Evolutionary conservation across 2,113 vertebrate species (phyloP), one percentile per base, ranked within the genome.

Genomic region (Microtus oregoni): DNA sequence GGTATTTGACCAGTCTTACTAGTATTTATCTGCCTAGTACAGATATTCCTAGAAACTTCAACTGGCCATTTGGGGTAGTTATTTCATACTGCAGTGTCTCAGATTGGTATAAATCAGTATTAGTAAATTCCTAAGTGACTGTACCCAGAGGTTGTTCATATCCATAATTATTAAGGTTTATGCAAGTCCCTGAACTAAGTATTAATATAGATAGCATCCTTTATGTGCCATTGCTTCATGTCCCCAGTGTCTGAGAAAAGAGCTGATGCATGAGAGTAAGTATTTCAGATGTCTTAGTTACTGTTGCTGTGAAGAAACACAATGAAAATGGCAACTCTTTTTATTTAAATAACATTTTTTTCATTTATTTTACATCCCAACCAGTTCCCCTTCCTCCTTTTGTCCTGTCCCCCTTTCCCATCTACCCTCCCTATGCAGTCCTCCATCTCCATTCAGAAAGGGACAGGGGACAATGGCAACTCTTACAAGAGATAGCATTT

Each of bases 111-210:
- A 75, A 10, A 86, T 63, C 63, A 76, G 30, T 85, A 47, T 44
- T 86, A 86, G 15, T 90, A 67, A 97, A 50, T 47, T 93, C 94
- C 58, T 73, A 79, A 90, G 91, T 92, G 10, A 19, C 90, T 87
- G 52, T 85, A 77, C 20, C 82, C 75, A 65, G 38, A 86, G 32
- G 26, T 92, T 38, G 85, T 94, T 89, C 81, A 76, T 24, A 86
- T 94, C 52, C 5, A 5, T 94, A 78, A 77, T 91, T 20, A 63
- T 83, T 73, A 81, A 90, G 67, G 3, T 94, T 93, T 52, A 82
- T 38, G 61, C 20, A 3, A 6, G 75, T 83, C 35, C 95, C 73
- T 63, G 8, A 35, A 83, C 95, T 78, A 87, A 63, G 24, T 93
- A 79, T 47, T 91, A 8, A 72, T 95, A 92, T 91, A 90, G 19